Evolutionary conservation across 2,113 vertebrate species (phyloP), one percentile per base, ranked within the genome.

Genomic region (Lepidothrix coronata): DNA sequence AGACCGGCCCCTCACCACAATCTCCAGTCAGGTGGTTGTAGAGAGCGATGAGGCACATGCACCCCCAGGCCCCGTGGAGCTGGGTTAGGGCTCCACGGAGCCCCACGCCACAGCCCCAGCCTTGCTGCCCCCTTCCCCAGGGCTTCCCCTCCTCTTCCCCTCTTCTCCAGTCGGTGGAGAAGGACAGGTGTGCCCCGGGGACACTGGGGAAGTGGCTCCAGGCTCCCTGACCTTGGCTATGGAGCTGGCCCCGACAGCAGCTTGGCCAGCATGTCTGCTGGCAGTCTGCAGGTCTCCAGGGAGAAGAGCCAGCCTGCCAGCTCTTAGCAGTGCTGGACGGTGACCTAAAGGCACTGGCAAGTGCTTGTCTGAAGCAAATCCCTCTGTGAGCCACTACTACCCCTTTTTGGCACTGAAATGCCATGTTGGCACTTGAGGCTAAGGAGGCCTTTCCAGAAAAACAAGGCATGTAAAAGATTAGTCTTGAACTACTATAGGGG

Each of bases 391-490:
- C 31, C 55, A 19, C 23, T 37, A 24, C 16, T 5, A 20, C 79
- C 49, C 76, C 70, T 44, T 55, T 72, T 43, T 88, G 92, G 83
- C 91, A 91, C n/a, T 6, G 30, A 67, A 74, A 35, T 28, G 30
- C 24, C n/a, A 4, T 49, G 46, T 43, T 91, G 88, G 83, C 72
- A 27, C 61, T 59, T 84, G 48, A 24, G 55, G 52, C 44, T 63
- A 72, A 58, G 82, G 70, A 92, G 37, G 75, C 35, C 66, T 61
- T 70, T 93, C 78, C 73, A 88, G 85, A 89, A 93, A 84, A 85
- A 80, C 28, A 71, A 81, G 72, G 19, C 2, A 1, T 0, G 0
- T 35, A 33, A 70, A 88, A 88, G 33, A 86, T 67, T 14, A 35
- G 39, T 28, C 63, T 71, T 63, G 76, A 77, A 19, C 76, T 59